Evolutionary conservation across 2,113 vertebrate species (phyloP).

Genomic region (Triplophysa rosa): DNA sequence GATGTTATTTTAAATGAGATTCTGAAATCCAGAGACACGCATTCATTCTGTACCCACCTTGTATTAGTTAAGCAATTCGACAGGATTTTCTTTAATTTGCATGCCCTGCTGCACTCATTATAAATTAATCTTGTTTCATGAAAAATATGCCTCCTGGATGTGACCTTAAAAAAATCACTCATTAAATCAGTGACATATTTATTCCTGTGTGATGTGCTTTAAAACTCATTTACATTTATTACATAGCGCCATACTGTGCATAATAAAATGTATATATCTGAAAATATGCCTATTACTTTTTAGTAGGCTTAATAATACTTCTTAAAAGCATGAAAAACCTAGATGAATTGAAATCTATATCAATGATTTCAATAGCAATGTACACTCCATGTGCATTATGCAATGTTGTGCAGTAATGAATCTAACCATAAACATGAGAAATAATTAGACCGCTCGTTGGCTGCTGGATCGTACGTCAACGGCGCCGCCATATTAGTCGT

Average conservation of each 20-base stretch:
- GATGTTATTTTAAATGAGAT: slow-evolving; percentile 31
- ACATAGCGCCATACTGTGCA: not conserved
- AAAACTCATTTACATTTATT: slow-evolving; percentile 31
- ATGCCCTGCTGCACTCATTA: slow-evolving; percentile 41
- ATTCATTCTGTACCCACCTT: slow-evolving; percentile 28
- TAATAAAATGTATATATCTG: not conserved
- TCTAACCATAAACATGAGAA: no score
- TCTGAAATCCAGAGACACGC: slow-evolving; percentile 10
- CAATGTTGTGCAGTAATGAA: no score
- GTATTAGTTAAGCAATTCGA: slow-evolving; percentile 37
- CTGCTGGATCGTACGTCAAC: no score
- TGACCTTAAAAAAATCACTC: slow-evolving; percentile 35
- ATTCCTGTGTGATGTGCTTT: slow-evolving; percentile 25
- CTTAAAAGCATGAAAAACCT: not conserved
- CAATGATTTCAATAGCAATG: not conserved
- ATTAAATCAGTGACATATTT: slow-evolving; percentile 30
- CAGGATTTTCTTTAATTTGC: slow-evolving; percentile 34
- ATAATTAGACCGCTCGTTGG: no score
- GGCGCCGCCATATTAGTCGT: no score
- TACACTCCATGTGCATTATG: not conserved
- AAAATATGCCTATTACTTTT: not conserved
- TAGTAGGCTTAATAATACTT: not conserved
- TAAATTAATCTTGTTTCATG: slow-evolving; percentile 40
- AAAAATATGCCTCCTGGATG: slow-evolving; percentile 22
- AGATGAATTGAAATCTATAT: not conserved